A percentile compares a stretch with the other conserved stretches of the same genome.
Conservation (phyloP, 2,113 vertebrate species). For the Chrysemys picta region DNA sequence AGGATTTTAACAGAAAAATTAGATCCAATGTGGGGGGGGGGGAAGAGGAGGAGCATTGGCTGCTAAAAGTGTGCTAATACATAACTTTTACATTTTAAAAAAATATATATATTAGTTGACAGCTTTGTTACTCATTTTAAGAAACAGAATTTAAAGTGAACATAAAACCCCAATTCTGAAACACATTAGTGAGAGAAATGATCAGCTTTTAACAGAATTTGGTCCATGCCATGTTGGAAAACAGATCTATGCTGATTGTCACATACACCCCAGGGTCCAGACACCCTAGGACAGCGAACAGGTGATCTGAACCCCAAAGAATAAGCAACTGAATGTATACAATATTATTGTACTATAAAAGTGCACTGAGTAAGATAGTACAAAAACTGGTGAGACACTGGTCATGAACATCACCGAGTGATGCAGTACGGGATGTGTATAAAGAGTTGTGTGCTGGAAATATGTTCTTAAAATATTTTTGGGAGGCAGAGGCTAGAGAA, state of each 20-base stretch:
- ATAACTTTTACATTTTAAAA: background rate
- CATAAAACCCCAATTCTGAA: background rate
- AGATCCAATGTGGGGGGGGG: accelerated
- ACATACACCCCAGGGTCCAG: background rate
- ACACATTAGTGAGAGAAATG: background rate
- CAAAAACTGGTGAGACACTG: background rate
- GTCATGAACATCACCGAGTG: background rate
- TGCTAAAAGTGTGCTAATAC: background rate
- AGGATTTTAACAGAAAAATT: background rate
- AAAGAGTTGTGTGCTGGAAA: background rate
- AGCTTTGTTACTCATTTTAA: background rate
- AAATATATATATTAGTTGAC: background rate
- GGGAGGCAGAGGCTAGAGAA: background rate
- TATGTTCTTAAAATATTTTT: background rate
- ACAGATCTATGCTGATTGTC: accelerated
- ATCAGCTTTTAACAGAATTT: background rate
- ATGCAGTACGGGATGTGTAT: background rate
- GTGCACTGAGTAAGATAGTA: background rate
- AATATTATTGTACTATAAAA: background rate
- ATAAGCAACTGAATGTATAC: background rate
- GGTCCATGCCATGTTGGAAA: accelerated
- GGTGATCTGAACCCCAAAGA: background rate
- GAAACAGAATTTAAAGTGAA: background rate
- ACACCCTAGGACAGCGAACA: background rate
- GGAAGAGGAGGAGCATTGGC: background rate